A percentile compares a stretch with the other conserved stretches of the same genome.
Evolutionary conservation across 2,888 invertebrate genomes (phyloP).

Genomic region (Ichneumoninae sp.): DNA sequence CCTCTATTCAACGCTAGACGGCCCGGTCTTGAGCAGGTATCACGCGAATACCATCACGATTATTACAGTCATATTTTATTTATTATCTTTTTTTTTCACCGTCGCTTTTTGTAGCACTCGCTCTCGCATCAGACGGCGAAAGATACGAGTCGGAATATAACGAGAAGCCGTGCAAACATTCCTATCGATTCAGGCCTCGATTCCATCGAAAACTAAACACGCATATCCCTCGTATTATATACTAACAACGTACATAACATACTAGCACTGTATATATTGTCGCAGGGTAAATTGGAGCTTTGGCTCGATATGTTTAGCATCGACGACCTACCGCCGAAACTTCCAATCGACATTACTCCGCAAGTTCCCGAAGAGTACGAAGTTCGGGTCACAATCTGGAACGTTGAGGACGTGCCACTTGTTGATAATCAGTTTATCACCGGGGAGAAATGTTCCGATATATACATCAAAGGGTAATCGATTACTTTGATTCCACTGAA

Average conservation of each 20-base stretch:
- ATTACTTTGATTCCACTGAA: conserved; percentile 3
- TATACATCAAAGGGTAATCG: conserved; percentile 89
- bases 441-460: conserved; percentile 91
- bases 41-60: conserved; percentile 6
- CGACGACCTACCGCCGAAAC: conserved; percentile 87
- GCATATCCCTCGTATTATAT: conserved; percentile 18
- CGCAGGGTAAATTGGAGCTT: conserved; percentile 94
- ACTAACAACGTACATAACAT: neutral
- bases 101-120: neutral
- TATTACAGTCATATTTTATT: conserved; percentile 1
- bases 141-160: neutral
- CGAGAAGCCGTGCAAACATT: conserved; percentile 17
- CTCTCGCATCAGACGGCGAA: neutral
- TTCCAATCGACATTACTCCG: conserved; percentile 91
- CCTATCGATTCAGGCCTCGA: conserved; percentile 27
- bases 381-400: conserved; percentile 89
- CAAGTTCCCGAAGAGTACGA: conserved; percentile 89
- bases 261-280: conserved; percentile 25
- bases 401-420: conserved; percentile 88
- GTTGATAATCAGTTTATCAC: conserved; percentile 89
- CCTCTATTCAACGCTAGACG: conserved; percentile 90
- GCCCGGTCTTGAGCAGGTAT: conserved; percentile 91
- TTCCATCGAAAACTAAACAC: conserved; percentile 27
- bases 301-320: conserved; percentile 95
- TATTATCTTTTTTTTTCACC: neutral